Conservation (phyloP, 2,888 invertebrate species). For the Gari tellinella region DNA sequence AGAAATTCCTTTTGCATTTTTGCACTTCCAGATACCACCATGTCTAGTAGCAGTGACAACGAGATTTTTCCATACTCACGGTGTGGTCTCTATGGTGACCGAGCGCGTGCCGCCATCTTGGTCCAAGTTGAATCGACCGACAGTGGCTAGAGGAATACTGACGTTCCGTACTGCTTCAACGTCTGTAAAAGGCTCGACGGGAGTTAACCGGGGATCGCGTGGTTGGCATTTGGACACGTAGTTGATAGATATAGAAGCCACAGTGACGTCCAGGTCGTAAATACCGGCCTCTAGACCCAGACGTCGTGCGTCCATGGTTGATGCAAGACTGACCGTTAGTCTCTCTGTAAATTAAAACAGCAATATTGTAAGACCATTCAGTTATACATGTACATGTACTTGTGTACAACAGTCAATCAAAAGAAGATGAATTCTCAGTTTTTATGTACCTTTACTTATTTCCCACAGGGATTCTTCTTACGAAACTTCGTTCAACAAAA, state of each 20-base stretch:
- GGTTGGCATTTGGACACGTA: constrained; percentile 11
- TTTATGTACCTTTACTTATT: too few relatives aligned
- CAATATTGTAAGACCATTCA: too few relatives aligned
- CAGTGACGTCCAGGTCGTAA: constrained; percentile 27
- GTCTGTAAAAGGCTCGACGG: constrained; percentile 40
- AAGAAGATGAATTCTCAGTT: too few relatives aligned
- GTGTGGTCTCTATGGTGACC: constrained; percentile 32
- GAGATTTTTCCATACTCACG: constrained; percentile 26
- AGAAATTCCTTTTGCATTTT: background rate
- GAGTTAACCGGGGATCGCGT: constrained; percentile 36
- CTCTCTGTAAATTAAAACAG: constrained; percentile 35
- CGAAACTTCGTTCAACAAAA: too few relatives aligned
- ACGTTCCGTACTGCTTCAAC: constrained; percentile 4
- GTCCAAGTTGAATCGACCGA: constrained; percentile 28
- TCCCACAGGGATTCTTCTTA: too few relatives aligned
- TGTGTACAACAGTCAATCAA: too few relatives aligned
- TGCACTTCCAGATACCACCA: too few relatives aligned
- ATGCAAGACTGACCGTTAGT: constrained; percentile 1
- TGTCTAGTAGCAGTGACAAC: too few relatives aligned
- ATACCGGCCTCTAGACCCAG: constrained; percentile 23
- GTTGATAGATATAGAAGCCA: constrained; percentile 15
- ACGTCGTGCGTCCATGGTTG: constrained; percentile 13
- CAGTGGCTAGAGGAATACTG: constrained; percentile 22
- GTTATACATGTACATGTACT: too few relatives aligned
- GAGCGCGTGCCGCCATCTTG: background rate